Evolutionary conservation across 2,113 vertebrate species (phyloP), one percentile per base, ranked within the genome.

Genomic region (Gasterosteus aculeatus): DNA sequence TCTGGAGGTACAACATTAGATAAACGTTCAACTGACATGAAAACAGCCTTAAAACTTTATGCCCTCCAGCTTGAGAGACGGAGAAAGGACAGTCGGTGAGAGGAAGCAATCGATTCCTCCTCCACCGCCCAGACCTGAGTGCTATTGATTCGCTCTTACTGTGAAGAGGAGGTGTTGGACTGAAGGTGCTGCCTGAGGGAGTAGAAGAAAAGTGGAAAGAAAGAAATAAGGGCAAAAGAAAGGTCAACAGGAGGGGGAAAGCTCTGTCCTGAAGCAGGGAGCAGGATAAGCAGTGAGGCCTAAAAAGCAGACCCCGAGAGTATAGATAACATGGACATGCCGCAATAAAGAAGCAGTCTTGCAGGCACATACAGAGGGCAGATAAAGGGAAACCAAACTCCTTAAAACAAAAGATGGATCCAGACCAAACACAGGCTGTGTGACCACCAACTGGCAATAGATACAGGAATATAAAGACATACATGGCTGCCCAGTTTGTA

Each of bases 111-210:
- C 75, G 14, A 85, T 79, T 68, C 63, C 63, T 78, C 78, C 77
- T 78, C 77, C 65, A 47, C 69, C 11, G 42, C 67, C 74, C 70
- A 69, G 70, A 76, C 69, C 39, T 74, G 71, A 73, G 74, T 26
- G 11, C 56, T 68, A 88, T 88, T 1, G 84, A 87, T 84, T 76
- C 63, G 18, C 49, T 59, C 75, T 81, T 72, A 35, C 51, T 3
- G 22, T 72, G 76, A 80, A 78, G 76, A 68, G 75, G 71, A 75
- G 84, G 82, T 75, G 79, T 79, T 80, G 69, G 79, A 80, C 67
- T 38, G 33, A 71, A 84, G 79, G 75, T 74, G 61, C 42, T 82
- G 78, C 81, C 78, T 77, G 19, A 79, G 81, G 84, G 81, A 79
- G 64, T 42, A 60, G 63, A 69, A 77, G 56, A 57, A 73, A 72